A percentile compares a stretch with the other conserved stretches of the same genome.
phyloP scores from a whole-genome alignment of 2,888 invertebrate species.

The Philonicus albiceps region DNA sequence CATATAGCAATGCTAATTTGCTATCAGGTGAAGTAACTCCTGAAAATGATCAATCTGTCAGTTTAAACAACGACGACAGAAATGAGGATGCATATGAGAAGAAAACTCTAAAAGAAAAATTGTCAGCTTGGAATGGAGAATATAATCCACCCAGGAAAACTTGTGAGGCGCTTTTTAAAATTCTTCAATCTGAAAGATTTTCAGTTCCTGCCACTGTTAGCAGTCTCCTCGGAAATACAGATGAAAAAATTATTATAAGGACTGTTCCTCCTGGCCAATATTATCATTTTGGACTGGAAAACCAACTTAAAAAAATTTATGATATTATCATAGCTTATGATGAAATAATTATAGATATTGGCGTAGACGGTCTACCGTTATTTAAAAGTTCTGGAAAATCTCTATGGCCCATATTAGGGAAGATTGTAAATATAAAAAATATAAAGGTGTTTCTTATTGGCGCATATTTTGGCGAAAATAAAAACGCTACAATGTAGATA shows the following conservation, averaged over 20 bases:
- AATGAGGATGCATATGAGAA: too few species aligned
- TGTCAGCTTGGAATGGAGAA: too few species aligned
- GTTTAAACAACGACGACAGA: too few species aligned
- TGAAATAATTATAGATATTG: conserved; percentile 46
- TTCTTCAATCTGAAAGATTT: too few species aligned
- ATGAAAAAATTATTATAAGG: not conserved
- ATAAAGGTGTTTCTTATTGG: conserved; percentile 41
- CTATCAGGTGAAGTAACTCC: too few species aligned
- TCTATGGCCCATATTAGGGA: conserved; percentile 47
- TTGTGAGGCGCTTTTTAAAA: too few species aligned
- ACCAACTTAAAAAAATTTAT: conserved; percentile 39
- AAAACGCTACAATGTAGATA: not conserved
- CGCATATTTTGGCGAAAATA: conserved; percentile 41
- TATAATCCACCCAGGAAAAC: too few species aligned
- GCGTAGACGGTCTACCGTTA: conserved; percentile 46
- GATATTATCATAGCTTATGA: conserved; percentile 41
- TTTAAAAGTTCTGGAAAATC: conserved; percentile 46
- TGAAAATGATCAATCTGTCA: too few species aligned
- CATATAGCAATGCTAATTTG: too few species aligned
- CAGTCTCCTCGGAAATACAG: too few species aligned
- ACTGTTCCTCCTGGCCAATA: not conserved
- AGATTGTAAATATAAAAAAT: conserved; percentile 43
- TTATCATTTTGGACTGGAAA: conserved; percentile 45
- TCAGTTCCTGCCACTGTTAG: too few species aligned
- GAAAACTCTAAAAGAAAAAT: too few species aligned